Evolutionary conservation across 2,113 vertebrate species (phyloP), one percentile per base, ranked within the genome.

Genomic region (Collichthys lucidus): DNA sequence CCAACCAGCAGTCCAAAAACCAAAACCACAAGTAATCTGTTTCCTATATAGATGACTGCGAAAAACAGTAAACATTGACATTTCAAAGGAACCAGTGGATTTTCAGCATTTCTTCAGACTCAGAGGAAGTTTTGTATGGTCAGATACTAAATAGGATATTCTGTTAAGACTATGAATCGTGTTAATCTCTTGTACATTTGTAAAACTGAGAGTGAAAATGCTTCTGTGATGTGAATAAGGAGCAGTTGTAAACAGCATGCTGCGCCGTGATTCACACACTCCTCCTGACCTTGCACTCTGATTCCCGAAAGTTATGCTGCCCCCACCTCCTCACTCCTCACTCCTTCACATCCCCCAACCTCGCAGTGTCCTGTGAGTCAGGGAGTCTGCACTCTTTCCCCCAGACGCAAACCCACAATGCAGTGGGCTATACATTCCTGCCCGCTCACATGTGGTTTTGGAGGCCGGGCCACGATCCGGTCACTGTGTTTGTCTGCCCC

Each of bases 341-440:
- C 61, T 20, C 29, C 49, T 20, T 29, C 64, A 53, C 56, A 61
- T 49, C 79, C 80, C 75, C 74, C 74, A 66, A 63, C 79, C 77
- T 90, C 89, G 79, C 90, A 88, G 89, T 35, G 56, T 90, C 76
- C 84, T 85, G 88, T 92, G 92, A 94, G 83, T 93, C 92, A 91
- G 80, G 74, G 80, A 83, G 87, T 80, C 85, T 77, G 82, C 77
- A 5, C 82, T 84, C 65, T 14, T 72, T 69, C 76, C 78, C 31
- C 55, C 80, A 81, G 74, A 89, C 75, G 65, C 87, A 69, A 87
- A 86, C 79, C 91, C 90, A 86, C 86, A 86, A 50, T 77, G 83
- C 86, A 89, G 78, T 74, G 84, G 78, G 74, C 74, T 15, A 77
- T 63, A 92, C 93, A 93, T 94, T 93, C 91, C 84, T 90, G 88